Evolutionary conservation across 1,140 invertebrate genomes (phyloP).

Genomic region (Zaprionus camerounensis): DNA sequence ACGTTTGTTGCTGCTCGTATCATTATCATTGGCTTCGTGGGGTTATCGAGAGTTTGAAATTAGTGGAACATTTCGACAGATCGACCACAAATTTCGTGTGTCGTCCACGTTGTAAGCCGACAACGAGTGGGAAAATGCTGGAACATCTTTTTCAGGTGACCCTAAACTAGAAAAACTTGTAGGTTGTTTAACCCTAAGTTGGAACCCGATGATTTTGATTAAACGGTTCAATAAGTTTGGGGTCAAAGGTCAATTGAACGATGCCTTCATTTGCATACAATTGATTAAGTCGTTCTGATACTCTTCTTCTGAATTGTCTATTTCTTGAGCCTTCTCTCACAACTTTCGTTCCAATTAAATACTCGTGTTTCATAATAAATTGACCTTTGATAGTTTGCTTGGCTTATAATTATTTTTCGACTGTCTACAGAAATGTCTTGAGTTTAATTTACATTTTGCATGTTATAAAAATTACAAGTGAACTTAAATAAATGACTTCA

Average conservation of each 20-base stretch:
- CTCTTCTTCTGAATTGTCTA: background rate
- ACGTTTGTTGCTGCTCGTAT: background rate
- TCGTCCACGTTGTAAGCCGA: background rate
- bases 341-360: conserved; percentile 11
- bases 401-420: conserved; percentile 4
- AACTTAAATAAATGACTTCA: conserved; percentile 17
- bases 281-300: background rate
- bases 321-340: background rate
- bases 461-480: conserved; percentile 31
- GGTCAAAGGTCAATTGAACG: background rate
- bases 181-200: background rate
- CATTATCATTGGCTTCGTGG: background rate
- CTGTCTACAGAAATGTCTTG: background rate
- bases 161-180: background rate
- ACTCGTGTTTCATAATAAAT: conserved; percentile 22
- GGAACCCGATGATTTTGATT: background rate
- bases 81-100: conserved; percentile 22
- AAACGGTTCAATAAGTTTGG: background rate
- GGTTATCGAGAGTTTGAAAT: conserved; percentile 1
- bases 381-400: conserved; percentile 22
- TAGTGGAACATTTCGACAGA: conserved; percentile 21
- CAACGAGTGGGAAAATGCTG: background rate
- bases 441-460: conserved; percentile 57
- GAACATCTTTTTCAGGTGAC: background rate
- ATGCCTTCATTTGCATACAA: background rate